Conservation (phyloP, 2,888 invertebrate genomes). For the Cetonia aurata region DNA sequence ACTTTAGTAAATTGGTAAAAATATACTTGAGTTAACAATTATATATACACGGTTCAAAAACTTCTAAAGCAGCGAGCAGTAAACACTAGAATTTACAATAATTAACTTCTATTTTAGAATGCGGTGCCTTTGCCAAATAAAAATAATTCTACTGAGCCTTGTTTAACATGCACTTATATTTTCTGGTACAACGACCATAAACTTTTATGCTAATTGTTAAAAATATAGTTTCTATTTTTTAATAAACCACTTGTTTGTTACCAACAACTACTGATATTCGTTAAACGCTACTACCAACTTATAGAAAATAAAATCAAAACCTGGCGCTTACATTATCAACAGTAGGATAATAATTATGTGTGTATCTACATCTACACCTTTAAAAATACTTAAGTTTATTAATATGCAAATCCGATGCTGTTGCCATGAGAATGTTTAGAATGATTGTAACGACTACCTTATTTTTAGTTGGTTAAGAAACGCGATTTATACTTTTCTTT, state of each 20-base stretch:
- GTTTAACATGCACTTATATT: background rate
- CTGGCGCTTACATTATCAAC: too few relatives aligned
- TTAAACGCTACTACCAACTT: too few relatives aligned
- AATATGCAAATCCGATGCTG: background rate
- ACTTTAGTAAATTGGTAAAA: background rate
- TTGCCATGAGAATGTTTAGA: conserved; percentile 7
- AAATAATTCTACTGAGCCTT: conserved; percentile 35
- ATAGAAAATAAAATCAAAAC: too few relatives aligned
- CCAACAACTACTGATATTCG: too few relatives aligned
- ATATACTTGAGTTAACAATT: background rate
- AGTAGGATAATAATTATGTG: too few relatives aligned
- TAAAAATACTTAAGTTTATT: too few relatives aligned
- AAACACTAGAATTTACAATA: background rate
- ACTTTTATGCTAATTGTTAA: too few relatives aligned
- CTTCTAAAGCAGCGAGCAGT: background rate
- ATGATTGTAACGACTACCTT: background rate
- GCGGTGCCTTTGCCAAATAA: conserved; percentile 33
- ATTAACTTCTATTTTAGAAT: conserved; percentile 36
- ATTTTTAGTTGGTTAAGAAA: background rate
- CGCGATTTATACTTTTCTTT: too few relatives aligned
- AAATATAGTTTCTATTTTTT: too few relatives aligned
- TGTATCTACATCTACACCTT: too few relatives aligned
- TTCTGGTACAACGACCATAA: background rate
- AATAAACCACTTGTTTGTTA: too few relatives aligned
- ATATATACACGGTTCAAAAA: background rate